These are phyloP conservation scores for Calliopsis andreniformis DNA, from an alignment of 1,140 invertebrate species.

Conservation along the genomic window DNA sequence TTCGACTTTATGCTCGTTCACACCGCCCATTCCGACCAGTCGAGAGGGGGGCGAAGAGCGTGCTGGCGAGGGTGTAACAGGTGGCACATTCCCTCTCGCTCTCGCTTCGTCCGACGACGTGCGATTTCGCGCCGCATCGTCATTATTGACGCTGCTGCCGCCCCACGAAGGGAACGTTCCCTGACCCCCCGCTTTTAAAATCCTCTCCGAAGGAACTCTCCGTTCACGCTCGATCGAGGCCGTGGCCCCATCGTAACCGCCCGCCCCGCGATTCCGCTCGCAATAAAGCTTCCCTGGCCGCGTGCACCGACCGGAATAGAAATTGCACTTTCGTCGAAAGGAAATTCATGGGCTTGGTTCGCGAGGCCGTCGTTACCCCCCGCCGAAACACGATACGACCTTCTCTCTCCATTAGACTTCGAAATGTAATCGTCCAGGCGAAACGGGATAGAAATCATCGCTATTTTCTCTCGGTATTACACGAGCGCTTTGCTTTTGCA, in stretches of 20 bases:
- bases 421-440: constrained; percentile 31
- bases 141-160: constrained; percentile 63
- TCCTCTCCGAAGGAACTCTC: constrained; percentile 57
- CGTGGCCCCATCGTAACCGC: constrained; percentile 26
- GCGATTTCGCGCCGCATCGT: constrained; percentile 57
- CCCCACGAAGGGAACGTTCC: constrained; percentile 38
- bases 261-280: constrained; percentile 22
- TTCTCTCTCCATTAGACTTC: constrained; percentile 50
- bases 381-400: constrained; percentile 6
- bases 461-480: neutral
- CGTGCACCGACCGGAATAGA: constrained; percentile 45
- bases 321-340: constrained; percentile 38
- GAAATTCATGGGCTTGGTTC: constrained; percentile 8
- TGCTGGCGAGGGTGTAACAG: constrained; percentile 67
- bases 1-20: constrained; percentile 68
- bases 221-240: constrained; percentile 56
- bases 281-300: constrained; percentile 53
- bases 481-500: no score
- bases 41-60: constrained; percentile 40
- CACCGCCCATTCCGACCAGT: constrained; percentile 9
- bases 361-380: constrained; percentile 22
- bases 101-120: constrained; percentile 50
- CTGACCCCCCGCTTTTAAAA: constrained; percentile 30
- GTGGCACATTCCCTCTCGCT: constrained; percentile 66
- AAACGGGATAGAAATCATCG: neutral